Evolutionary conservation across 2,888 invertebrate species (phyloP).

Genomic region (Hypercompe scribonia): DNA sequence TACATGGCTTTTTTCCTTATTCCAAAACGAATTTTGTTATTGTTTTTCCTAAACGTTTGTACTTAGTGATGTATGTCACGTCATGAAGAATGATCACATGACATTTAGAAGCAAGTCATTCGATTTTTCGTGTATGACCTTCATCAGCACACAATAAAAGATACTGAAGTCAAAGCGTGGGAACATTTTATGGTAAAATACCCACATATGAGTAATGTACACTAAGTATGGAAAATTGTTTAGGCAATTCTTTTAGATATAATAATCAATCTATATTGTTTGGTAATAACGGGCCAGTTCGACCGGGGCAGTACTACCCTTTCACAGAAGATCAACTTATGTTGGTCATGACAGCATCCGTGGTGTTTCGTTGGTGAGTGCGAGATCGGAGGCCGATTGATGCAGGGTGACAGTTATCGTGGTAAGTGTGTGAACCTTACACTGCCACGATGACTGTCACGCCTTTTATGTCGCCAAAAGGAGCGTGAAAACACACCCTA

Average conservation of each 20-base stretch:
- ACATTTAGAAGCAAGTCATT: conserved; percentile 8
- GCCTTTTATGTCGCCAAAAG: too few relatives aligned
- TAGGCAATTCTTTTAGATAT: background rate
- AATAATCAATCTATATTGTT: too few relatives aligned
- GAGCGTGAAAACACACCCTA: too few relatives aligned
- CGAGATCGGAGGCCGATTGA: too few relatives aligned
- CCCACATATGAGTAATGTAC: background rate
- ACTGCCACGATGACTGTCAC: too few relatives aligned
- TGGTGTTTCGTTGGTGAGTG: too few relatives aligned
- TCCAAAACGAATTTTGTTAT: background rate
- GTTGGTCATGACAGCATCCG: too few relatives aligned
- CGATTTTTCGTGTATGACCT: conserved; percentile 1
- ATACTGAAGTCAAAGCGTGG: background rate
- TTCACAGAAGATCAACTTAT: too few relatives aligned
- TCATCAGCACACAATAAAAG: background rate
- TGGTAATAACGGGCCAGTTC: too few relatives aligned
- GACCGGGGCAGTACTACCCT: too few relatives aligned
- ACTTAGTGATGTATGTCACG: background rate
- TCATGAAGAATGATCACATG: background rate
- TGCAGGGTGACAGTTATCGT: too few relatives aligned
- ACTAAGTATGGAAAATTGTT: background rate
- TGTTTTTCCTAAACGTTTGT: background rate
- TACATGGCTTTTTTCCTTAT: background rate
- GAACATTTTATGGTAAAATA: background rate
- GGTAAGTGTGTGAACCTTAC: too few relatives aligned